Evolutionary conservation across 2,113 vertebrate species (phyloP).

Genomic region (Mustelus asterias): DNA sequence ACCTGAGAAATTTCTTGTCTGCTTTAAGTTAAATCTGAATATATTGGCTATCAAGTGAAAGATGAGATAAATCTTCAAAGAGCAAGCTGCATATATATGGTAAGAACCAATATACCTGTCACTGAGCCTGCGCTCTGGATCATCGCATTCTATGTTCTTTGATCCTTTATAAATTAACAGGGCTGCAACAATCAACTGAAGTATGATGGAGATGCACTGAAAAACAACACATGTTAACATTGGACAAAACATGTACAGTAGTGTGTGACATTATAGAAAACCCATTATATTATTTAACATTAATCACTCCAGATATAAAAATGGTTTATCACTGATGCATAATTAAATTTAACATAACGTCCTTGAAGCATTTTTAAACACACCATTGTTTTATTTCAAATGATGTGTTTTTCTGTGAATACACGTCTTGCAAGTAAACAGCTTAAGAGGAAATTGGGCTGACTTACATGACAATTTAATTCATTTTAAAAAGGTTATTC

Average conservation of each 20-base stretch:
- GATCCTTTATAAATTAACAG: conserved; percentile 41
- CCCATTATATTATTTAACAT: not conserved
- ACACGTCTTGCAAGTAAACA: not conserved
- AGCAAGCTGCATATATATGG: not conserved
- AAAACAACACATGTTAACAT: conserved; percentile 32
- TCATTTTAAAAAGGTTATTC: not conserved
- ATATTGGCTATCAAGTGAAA: conserved; percentile 11
- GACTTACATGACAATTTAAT: not conserved
- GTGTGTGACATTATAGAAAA: not conserved
- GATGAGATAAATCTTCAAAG: not conserved
- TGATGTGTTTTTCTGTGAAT: not conserved
- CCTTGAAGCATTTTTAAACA: not conserved
- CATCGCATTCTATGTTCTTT: conserved; percentile 40
- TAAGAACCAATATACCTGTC: conserved; percentile 40
- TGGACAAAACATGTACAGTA: not conserved
- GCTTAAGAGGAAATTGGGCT: not conserved
- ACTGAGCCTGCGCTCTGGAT: conserved; percentile 38
- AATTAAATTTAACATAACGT: not conserved
- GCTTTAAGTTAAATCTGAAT: not conserved
- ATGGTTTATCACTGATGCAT: not conserved
- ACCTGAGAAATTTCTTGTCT: not conserved
- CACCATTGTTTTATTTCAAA: not conserved
- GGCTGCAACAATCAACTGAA: conserved; percentile 40
- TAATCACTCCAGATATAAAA: not conserved
- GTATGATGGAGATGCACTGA: conserved; percentile 37